Percentiles rank a stretch among this genome's conserved stretches.
Conservation (phyloP, 35 echinoderm and acorn worm genomes). For the Apostichopus japonicus region DNA sequence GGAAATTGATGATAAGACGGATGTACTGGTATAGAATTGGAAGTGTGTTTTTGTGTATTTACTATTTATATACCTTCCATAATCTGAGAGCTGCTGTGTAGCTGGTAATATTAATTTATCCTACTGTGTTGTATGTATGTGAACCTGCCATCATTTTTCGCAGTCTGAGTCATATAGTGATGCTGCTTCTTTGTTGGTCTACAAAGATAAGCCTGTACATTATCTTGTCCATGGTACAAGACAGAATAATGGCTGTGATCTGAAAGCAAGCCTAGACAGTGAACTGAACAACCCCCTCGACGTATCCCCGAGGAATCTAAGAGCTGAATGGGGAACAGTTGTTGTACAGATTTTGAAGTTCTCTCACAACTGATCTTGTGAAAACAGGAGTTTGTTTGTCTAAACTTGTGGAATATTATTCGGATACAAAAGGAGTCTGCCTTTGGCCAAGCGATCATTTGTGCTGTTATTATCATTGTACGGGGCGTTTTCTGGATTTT, state of each 20-base stretch:
- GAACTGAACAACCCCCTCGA: background rate
- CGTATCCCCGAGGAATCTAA: background rate
- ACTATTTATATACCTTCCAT: too few species aligned
- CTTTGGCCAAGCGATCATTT: background rate
- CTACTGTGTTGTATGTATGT: background rate
- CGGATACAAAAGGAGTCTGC: background rate
- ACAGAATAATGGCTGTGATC: conserved; percentile 13
- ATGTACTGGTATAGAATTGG: background rate
- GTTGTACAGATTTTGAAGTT: background rate
- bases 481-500: too few species aligned
- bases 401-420: conserved; percentile 30
- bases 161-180: background rate
- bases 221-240: conserved; percentile 22
- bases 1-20: background rate
- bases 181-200: background rate
- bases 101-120: too few species aligned
- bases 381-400: conserved; percentile 22
- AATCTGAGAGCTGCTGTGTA: too few species aligned
- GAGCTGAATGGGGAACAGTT: background rate
- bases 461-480: background rate
- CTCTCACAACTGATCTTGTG: background rate
- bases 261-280: background rate
- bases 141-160: background rate
- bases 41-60: background rate
- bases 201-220: conserved; percentile 16